Percentiles rank a stretch among this genome's conserved stretches.
phyloP scores from a whole-genome alignment of 2,888 invertebrate species.

The Hyalella azteca region DNA sequence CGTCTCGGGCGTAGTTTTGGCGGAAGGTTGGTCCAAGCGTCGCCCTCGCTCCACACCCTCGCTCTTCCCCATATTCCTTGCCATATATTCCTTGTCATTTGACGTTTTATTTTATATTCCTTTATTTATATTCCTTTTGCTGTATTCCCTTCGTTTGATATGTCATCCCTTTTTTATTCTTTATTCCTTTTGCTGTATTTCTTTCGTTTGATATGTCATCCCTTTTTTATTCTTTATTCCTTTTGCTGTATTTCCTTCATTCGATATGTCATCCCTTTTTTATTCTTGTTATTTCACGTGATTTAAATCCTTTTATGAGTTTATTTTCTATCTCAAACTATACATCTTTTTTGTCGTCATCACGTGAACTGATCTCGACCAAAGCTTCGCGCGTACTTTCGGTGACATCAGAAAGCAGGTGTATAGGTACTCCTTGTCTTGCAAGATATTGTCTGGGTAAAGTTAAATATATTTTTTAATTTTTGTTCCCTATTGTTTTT shows the following conservation, averaged over 20 bases:
- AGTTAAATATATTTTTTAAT: too few species aligned
- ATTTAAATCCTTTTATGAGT: background rate
- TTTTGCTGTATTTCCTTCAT: background rate
- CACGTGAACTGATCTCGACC: background rate
- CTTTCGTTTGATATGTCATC: background rate
- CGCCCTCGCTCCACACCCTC: slow-evolving; percentile 22
- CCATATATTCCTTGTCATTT: background rate
- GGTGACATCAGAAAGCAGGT: too few species aligned
- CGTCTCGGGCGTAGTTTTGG: slow-evolving; percentile 27
- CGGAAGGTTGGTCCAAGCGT: slow-evolving; percentile 36
- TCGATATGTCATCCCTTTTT: background rate
- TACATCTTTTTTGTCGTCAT: background rate
- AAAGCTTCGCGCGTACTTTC: background rate
- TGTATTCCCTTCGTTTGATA: background rate
- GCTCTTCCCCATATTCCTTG: background rate
- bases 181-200: slow-evolving; percentile 20
- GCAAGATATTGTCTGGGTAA: too few species aligned
- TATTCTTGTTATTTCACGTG: background rate
- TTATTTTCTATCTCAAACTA: background rate
- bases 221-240: background rate
- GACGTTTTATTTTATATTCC: background rate
- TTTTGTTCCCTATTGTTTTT: too few species aligned
- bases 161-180: background rate
- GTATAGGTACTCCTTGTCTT: too few species aligned
- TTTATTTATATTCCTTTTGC: background rate